Base-by-base conservation (phyloP, 2,888 invertebrate species). In the Lordiphosa andalusiaca region DNA sequence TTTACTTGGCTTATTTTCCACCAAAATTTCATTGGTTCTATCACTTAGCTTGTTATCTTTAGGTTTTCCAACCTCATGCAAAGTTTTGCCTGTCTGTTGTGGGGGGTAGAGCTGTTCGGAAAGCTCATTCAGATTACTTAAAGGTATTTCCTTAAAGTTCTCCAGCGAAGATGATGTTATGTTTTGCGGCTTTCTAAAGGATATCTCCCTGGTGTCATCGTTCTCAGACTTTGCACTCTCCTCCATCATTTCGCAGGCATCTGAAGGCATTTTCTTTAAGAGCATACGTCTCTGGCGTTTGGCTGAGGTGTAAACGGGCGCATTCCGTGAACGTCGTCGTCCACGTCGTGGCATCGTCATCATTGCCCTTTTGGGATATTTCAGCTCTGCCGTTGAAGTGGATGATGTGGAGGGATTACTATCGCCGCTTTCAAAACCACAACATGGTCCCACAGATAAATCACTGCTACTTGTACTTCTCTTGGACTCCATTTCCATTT, bases 401-500 rank as follows among this genome's bases (percentile, higher is more conserved):
- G 56, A 46, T 0, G 70, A 59, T n/a, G 49, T 23, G 12, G 49
- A 33, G n/a, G 58, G 54, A 19, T 35, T 53, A 38, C 55, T 49
- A 37, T 72, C 81, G 40, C 48, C 81, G 44, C 48, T 66, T 4
- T 50, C 65, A 4, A 78, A 78, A 10, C 77, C 77, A 19, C 6
- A 55, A 33, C 69, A 77, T 0, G 64, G 53, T 35, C 50, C 63
- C 1, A 84, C 84, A 0, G 77, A 84, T 16, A 77, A 10, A 10
- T 81, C 82, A 12, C 56, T 39, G 1, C 35, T 35, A 19, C 37
- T 67, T 21, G 35, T 53, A 13, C 9, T 53, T 7, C 36, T 53
- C 19, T 35, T 44, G 10, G 25, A 19, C 3, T 23, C 42, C 9
- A 10, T 16, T 6, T 49, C 56, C 36, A 39, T 13, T 1, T 47